Base-by-base conservation (phyloP, 2,797 vertebrate genomes). In the Lagocephalus sceleratus region DNA sequence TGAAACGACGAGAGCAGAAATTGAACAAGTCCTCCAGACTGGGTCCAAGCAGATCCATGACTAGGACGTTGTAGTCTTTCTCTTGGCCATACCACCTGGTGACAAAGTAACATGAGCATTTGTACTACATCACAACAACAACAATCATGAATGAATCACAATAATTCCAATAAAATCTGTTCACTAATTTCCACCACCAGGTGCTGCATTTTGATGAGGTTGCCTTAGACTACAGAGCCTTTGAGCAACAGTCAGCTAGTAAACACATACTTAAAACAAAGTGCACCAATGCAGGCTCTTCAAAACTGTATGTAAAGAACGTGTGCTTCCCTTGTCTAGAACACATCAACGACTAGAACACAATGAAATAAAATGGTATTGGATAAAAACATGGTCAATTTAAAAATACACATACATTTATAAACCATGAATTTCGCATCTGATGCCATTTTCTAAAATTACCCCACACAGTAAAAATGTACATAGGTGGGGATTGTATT, bases 21-120 rank as follows among this genome's bases (percentile, higher is more conserved):
- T 99, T 99, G 89, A 99, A 99, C 57, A 99, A 91, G 73, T 99
- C 97, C 87, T 99, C 96, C 19, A 99, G 92, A 87, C 97, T 99
- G 74, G 97, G 97, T 64, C 97, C 97, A 38, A 99, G 92, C 84
- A 99, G 91, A 84, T 99, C 97, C 97, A 99, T 99, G 84, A 99
- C 97, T 95, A 99, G 97, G 86, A 99, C 97, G 64, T 99, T 99
- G 82, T 99, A 99, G 89, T 99, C 97, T 84, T 99, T 99, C 89
- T 99, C 97, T 83, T 99, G 97, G 73, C 97, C 97, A 93, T 99
- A 99, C 97, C 97, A 99, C 92, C 97, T 99, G 87, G 17, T 39
- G 15, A 66, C 9, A 76, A 1, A 69, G 48, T 0, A 61, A 29
- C 9, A 8, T 29, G 9, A 8, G 29, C 5, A 29, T 41, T 41